Base-by-base conservation (phyloP, 2,113 vertebrate genomes). In the Podocnemis expansa region DNA sequence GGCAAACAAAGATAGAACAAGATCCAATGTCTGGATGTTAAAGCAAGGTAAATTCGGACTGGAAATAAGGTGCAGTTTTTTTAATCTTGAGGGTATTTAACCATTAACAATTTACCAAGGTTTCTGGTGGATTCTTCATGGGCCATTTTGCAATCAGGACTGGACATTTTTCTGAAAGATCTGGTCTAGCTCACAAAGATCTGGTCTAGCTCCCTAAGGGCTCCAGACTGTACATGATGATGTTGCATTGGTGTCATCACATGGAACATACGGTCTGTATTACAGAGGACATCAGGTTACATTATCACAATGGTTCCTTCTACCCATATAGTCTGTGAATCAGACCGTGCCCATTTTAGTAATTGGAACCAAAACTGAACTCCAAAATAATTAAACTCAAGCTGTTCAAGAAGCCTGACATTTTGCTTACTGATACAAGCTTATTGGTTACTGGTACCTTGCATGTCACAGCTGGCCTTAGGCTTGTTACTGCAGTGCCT, bases 1-100 rank as follows among this genome's bases (percentile, higher is more conserved):
- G 84, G 43, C 88, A 96, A 80, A 82, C 58, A 63, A 45, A 94
- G 52, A 2, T 41, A 52, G 51, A 91, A 93, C 89, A 88, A 87
- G 80, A 88, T 90, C 91, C 79, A 95, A 87, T 56, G 63, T 1
- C 43, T 49, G 85, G 80, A 52, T 89, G 47, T 52, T 58, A 29
- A 29, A 27, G n/a, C 29, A 75, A 34, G 4, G 12, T 25, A 45
- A 43, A 76, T 27, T 76, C 73, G 27, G 38, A 45, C 5, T 43
- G 25, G 25, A 43, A 76, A 24, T 27, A 45, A 45, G 24, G 24
- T 16, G 25, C 41, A 4, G 11, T 43, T 75, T 43, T n/a, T 43
- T 75, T 45, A 45, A 45, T 25, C 38, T 43, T 45, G 41, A 45
- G 24, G 13, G 43, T 76, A 76, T 12, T 70, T 70, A 70, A 38